Evolutionary conservation across 2,113 vertebrate species (phyloP).

Genomic region (Macrotis lagotis): DNA sequence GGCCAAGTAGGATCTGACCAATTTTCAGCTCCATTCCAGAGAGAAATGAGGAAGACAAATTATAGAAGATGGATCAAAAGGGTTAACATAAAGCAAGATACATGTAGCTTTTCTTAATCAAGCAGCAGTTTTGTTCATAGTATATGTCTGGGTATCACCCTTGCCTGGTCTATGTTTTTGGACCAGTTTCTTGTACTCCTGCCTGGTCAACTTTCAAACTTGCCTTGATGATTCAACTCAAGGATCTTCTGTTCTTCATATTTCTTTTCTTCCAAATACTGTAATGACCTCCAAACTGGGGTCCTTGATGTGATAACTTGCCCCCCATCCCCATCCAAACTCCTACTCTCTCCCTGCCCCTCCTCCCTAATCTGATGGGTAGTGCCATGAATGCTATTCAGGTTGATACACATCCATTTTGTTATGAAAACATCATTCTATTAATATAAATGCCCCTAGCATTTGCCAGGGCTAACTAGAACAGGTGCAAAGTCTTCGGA

Average conservation of each 20-base stretch:
- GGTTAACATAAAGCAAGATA: background rate
- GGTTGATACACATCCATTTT: slow-evolving; percentile 64
- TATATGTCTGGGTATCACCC: slow-evolving; percentile 46
- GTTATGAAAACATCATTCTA: slow-evolving; percentile 81
- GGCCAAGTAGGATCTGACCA: slow-evolving; percentile 84
- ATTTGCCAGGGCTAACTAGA: slow-evolving; percentile 76
- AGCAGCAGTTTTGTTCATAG: slow-evolving; percentile 20
- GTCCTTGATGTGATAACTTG: slow-evolving; percentile 66
- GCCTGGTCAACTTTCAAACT: slow-evolving; percentile 42
- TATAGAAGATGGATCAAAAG: slow-evolving; percentile 51
- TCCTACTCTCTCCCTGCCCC: background rate
- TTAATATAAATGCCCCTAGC: slow-evolving; percentile 77
- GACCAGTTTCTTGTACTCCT: background rate
- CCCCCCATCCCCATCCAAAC: background rate
- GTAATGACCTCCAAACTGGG: background rate
- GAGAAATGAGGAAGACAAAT: slow-evolving; percentile 80
- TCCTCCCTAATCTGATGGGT: background rate
- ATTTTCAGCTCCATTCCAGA: slow-evolving; percentile 72
- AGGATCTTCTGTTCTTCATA: background rate
- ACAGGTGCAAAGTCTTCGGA: slow-evolving; percentile 79
- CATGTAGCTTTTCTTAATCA: slow-evolving; percentile 43
- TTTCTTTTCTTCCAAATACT: background rate
- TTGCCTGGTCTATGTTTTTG: background rate
- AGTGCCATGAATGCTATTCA: slow-evolving; percentile 37
- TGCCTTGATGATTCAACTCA: background rate